A percentile compares a stretch with the other conserved stretches of the same genome.
These are phyloP conservation scores for Spheniscus humboldti DNA, from an alignment of 2,797 vertebrate genomes.

Conservation along the genomic window DNA sequence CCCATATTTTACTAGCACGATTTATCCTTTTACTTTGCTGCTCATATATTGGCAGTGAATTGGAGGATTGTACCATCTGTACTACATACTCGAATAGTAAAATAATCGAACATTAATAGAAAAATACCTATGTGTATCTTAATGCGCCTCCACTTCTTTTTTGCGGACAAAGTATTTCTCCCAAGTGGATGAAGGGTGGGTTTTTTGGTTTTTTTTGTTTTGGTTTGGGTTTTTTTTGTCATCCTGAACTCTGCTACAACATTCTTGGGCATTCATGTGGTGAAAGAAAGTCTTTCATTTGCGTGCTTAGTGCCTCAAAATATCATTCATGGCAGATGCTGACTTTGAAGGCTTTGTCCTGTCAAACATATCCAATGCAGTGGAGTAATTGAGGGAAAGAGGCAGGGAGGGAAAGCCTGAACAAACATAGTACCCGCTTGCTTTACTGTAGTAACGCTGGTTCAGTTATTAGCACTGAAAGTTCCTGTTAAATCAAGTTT, in stretches of 20 bases:
- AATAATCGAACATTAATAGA: background rate
- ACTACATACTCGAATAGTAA: background rate
- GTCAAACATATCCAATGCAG: background rate
- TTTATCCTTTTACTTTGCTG: background rate
- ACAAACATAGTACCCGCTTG: background rate
- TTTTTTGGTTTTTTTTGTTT: background rate
- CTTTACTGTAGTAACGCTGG: background rate
- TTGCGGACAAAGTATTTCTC: background rate
- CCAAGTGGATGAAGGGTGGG: background rate
- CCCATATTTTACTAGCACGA: background rate
- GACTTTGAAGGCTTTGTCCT: background rate
- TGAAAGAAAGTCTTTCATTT: background rate
- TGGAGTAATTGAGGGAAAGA: background rate
- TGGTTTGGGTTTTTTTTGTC: background rate
- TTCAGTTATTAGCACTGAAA: background rate
- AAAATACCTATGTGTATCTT: background rate
- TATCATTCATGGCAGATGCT: background rate
- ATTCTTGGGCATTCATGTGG: background rate
- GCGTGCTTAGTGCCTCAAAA: background rate
- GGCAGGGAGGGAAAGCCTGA: rapidly evolving
- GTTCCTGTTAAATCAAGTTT: background rate
- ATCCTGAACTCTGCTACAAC: background rate
- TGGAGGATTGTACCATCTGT: background rate
- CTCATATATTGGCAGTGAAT: background rate
- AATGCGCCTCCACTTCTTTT: background rate